Evolutionary conservation across 1,140 invertebrate genomes (phyloP), one percentile per base, ranked within the genome.

Genomic region (Leptinotarsa lineolata): DNA sequence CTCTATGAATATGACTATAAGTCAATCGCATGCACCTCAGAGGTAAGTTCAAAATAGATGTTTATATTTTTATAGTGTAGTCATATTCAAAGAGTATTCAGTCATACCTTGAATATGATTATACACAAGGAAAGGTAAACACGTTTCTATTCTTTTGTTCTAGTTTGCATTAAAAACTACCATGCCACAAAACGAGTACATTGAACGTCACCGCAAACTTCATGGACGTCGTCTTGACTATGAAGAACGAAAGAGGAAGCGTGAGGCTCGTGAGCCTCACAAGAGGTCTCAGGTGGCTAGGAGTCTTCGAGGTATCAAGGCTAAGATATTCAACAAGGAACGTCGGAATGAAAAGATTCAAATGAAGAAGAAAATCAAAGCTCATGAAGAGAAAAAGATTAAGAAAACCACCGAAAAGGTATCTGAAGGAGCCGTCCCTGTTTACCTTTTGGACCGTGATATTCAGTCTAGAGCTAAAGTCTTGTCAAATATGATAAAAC

Each of bases 131-230:
- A 54, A 45, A 60, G 66, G 15, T 54, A 5, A 18, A 54, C 13
- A 15, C 15, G 16, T n/a, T 54, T 54, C 4, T 54, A 72, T 73
- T 73, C 58, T 73, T 46, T 65, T 72, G 58, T 74, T 70, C 16
- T 74, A 71, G 58, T 72, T 67, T 15, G 77, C 75, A 6, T 67
- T 75, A 73, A 39, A 20, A 45, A 18, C 30, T 60, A 65, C 82
- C 83, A 98, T 98, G 98, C 98, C 98, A 80, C 98, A 99, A 88
- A 99, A 99, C 91, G 98, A 99, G 85, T 97, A 99, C 86, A 99
- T 99, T 86, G 98, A 99, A 81, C 90, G 98, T 67, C 95, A 97
- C 85, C 91, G 94, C 80, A 99, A 99, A 85, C 90, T 98, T 2
- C 93, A 98, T 88, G 98, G 98, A 80, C 90, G 95, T 74, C 91